Base-by-base conservation (phyloP, 2,888 invertebrate genomes). In the Empis stercorea region DNA sequence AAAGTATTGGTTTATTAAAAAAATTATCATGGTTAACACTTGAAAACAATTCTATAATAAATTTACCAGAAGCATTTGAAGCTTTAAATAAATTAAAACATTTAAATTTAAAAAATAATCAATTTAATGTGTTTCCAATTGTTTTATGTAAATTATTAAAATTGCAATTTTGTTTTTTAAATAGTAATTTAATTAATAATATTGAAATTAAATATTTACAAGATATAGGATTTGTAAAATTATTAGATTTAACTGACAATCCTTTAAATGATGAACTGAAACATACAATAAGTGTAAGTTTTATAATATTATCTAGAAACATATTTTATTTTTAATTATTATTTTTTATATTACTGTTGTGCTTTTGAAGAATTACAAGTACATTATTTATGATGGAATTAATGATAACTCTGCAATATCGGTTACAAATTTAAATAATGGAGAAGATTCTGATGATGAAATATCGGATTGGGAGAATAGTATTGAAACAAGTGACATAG, bases 21-120 rank as follows among this genome's bases (percentile, higher is more conserved):
- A 76, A 75, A 55, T 60, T 82, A 49, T 75, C 80, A 59, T 82
- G 82, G 81, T 57, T 82, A 14, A 81, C 82, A 0, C 61, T 80
- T 42, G 81, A 82, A 56, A 73, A 75, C 49, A 82, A 82, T 58
- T 63, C 70, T 45, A 68, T 82, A 41, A 68, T 68, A 14, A 61
- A 61, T 1, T 48, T 81, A 27, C 80, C 82, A 1, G 51, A 59
- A 10, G 65, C 70, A 9, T 71, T 81, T 62, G 66, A 71, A 17
- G 64, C 68, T 9, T 64, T 81, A 59, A 69, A 71, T 13, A 71
- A 71, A 1, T 60, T 82, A 7, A 72, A 77, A 3, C 81, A 81
- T 61, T 70, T 80, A 34, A 82, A 82, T 65, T 63, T 82, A 3
- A 72, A 73, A 46, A 73, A 73, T 45, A 81, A 81, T 58, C 58